Evolutionary conservation across 2,113 vertebrate species (phyloP).

Genomic region (Triplophysa rosa): DNA sequence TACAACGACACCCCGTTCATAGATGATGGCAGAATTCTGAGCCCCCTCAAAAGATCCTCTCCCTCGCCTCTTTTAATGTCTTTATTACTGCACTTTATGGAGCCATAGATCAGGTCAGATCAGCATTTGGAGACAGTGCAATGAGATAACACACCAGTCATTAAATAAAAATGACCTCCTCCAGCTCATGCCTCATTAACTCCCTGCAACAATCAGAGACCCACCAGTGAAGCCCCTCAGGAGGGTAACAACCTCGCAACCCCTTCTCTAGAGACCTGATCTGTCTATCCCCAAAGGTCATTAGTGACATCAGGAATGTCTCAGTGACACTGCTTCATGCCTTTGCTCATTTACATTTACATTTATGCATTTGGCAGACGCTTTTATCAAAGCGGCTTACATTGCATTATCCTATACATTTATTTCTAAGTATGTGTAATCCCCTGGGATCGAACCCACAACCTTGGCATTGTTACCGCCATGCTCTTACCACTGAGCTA

Average conservation of each 20-base stretch:
- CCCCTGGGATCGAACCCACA: too few relatives aligned
- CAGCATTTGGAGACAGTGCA: conserved; percentile 30
- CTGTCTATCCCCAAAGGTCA: conserved; percentile 46
- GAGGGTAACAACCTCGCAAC: conserved; percentile 6
- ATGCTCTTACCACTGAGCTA: too few relatives aligned
- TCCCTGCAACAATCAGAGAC: conserved; percentile 37
- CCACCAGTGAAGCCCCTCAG: conserved; percentile 20
- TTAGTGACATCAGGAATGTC: conserved; percentile 26
- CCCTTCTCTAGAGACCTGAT: conserved; percentile 14
- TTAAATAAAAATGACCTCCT: conserved; percentile 53
- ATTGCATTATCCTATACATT: too few relatives aligned
- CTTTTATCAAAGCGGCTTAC: too few relatives aligned
- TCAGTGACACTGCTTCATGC: conserved; percentile 24
- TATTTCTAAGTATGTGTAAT: too few relatives aligned
- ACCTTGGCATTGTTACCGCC: too few relatives aligned
- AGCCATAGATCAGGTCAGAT: conserved; percentile 32
- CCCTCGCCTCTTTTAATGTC: conserved; percentile 13
- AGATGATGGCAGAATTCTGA: conserved; percentile 10
- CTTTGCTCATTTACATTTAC: background rate
- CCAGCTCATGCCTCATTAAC: conserved; percentile 49
- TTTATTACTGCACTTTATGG: conserved; percentile 12
- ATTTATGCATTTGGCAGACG: too few relatives aligned
- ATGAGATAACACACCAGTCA: conserved; percentile 43
- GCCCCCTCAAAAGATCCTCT: conserved; percentile 5
- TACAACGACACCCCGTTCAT: background rate